A percentile compares a stretch with the other conserved stretches of the same genome.
Evolutionary conservation across 2,888 invertebrate genomes (phyloP).

Genomic region (Trichopoda pennipes): DNA sequence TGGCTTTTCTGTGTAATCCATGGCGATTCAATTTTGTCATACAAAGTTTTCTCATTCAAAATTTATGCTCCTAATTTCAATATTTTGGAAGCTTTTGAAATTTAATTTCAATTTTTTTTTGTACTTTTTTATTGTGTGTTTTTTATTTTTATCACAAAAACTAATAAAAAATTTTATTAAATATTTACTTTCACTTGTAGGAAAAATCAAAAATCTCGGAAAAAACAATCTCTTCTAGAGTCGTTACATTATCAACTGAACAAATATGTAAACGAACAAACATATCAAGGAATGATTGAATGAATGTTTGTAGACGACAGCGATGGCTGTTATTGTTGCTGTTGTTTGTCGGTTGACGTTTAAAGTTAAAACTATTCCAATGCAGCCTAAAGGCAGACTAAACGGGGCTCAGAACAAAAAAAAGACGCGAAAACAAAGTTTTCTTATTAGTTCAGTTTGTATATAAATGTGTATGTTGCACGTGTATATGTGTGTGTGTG

Average conservation of each 20-base stretch:
- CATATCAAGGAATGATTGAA: neutral
- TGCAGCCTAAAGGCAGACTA: constrained; percentile 60
- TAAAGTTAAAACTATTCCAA: constrained; percentile 56
- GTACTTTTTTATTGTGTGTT: neutral
- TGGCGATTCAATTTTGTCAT: constrained; percentile 1
- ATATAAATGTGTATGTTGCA: neutral
- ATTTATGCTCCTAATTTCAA: neutral
- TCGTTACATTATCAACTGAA: constrained; percentile 24
- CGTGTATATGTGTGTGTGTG: neutral
- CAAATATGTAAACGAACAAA: constrained; percentile 28
- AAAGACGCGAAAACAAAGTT: neutral
- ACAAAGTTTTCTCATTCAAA: neutral
- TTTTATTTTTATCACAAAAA: neutral
- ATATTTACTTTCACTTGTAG: constrained; percentile 61
- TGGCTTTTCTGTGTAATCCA: constrained; percentile 73
- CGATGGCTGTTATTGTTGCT: constrained; percentile 16
- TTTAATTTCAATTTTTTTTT: neutral
- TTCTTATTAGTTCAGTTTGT: neutral
- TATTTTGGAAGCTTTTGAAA: neutral
- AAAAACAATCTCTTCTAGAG: constrained; percentile 14
- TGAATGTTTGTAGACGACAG: constrained; percentile 23
- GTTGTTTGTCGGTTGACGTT: constrained; percentile 16
- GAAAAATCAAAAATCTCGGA: constrained; percentile 13
- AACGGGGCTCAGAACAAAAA: neutral
- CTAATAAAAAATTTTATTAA: neutral